phyloP scores from a whole-genome alignment of 1,140 invertebrate species.

The Ditylenchus dipsaci region DNA sequence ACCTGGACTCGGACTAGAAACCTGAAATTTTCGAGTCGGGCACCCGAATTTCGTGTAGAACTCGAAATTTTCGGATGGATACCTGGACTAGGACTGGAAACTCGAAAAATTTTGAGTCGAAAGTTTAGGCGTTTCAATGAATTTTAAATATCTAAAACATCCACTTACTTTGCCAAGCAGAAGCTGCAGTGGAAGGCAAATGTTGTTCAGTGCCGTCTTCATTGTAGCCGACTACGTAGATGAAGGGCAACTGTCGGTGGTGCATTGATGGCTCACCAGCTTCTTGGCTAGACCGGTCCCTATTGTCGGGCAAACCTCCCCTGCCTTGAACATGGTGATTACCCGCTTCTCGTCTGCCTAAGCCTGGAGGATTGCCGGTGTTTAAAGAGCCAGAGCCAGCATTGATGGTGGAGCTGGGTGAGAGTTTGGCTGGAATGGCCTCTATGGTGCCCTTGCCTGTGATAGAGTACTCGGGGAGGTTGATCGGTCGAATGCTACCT shows the following conservation, averaged over 20 bases:
- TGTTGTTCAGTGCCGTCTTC: background rate
- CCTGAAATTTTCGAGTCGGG: no score
- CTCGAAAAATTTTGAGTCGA: no score
- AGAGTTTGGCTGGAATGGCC: background rate
- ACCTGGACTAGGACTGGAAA: no score
- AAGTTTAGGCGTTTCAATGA: no score
- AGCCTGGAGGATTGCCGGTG: no score
- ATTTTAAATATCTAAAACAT: no score
- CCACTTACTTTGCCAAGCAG: no score
- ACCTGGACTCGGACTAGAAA: no score
- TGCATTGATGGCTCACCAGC: background rate
- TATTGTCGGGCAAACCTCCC: background rate
- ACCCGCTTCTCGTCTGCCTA: background rate
- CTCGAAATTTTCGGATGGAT: no score
- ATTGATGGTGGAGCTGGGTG: background rate
- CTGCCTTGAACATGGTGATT: no score
- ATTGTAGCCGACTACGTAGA: slow-evolving; percentile 1
- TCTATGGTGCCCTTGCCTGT: background rate
- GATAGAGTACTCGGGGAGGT: background rate
- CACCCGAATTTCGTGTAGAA: no score
- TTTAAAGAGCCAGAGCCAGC: background rate
- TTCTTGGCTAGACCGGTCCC: background rate
- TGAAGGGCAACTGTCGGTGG: background rate
- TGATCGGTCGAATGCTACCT: background rate
- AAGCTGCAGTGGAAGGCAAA: no score